Conservation (phyloP, 2,797 vertebrate genomes). For the Cygnus olor region DNA sequence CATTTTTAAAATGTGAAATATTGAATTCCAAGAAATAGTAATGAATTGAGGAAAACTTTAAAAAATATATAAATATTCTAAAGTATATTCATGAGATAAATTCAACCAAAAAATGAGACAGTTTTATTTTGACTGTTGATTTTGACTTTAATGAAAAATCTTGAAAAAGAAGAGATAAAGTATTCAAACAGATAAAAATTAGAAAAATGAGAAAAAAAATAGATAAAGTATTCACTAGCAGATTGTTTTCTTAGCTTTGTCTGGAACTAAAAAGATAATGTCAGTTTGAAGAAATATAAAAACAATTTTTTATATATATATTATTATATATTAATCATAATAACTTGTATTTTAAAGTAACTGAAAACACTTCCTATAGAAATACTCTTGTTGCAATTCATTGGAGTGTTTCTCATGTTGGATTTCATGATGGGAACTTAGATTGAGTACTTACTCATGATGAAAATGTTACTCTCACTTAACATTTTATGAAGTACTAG, state of each 20-base stretch:
- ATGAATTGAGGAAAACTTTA: background rate
- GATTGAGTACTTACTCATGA: background rate
- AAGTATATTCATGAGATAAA: background rate
- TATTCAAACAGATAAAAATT: too few relatives aligned
- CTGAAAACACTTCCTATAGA: background rate
- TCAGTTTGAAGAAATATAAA: background rate
- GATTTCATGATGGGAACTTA: background rate
- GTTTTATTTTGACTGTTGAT: background rate
- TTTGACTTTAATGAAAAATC: too few relatives aligned
- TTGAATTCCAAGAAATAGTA: background rate
- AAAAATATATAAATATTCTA: background rate
- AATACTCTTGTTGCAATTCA: background rate
- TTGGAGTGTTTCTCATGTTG: background rate
- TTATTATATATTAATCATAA: background rate
- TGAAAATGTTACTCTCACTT: background rate
- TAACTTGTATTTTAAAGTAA: background rate
- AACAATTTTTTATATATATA: background rate
- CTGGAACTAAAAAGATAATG: background rate
- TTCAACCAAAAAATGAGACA: background rate
- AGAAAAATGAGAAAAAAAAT: background rate
- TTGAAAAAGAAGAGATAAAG: too few relatives aligned
- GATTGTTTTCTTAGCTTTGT: background rate
- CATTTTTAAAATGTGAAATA: background rate
- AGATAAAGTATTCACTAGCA: background rate
- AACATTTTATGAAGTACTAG: background rate